Base-by-base conservation (phyloP, 2,888 invertebrate species). In the Harpalus rubripes region DNA sequence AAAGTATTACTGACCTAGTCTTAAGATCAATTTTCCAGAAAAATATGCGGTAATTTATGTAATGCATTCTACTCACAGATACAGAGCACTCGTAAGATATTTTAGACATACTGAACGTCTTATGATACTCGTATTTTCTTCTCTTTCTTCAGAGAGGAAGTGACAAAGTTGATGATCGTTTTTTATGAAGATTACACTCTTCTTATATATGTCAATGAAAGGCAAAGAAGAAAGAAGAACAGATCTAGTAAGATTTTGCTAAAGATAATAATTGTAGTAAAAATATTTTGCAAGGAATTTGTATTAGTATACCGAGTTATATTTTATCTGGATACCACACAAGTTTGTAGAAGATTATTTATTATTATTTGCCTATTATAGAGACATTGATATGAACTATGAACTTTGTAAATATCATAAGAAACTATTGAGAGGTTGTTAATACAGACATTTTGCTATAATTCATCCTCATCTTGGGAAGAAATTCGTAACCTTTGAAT, bases 21-120 rank as follows among this genome's bases (percentile, higher is more conserved):
- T 18, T 15, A 12, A 7, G 81, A 81, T 72, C 82, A 82, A 82
- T 82, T 82, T 72, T 16, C 82, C 82, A 82, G 68, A 82, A 82
- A 82, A 82, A 82, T 72, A 58, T 81, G 56, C 16, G 72, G 56
- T 58, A 82, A 82, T 72, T 72, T 68, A 72, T 82, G 72, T 82
- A 82, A 82, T 58, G 68, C 58, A 72, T 68, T 32, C 32, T 32
- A 32, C 32, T 32, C 32, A 32, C 32, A 32, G 4, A 32, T 32
- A 32, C 44, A 12, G 44, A 52, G 44, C 44, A 52, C 44, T 12
- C 12, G 10, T 52, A 32, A 32, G 32, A 32, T 32, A 32, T 32
- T 32, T 32, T 5, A 52, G 44, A 52, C 44, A 52, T 12, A 52
- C 44, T 52, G 44, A 52, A 12, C 44, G 44, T 52, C 44, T 52